These are phyloP conservation scores for Trichogramma dendrolimi DNA, from an alignment of 2,888 invertebrate genomes.

Conservation along the genomic window DNA sequence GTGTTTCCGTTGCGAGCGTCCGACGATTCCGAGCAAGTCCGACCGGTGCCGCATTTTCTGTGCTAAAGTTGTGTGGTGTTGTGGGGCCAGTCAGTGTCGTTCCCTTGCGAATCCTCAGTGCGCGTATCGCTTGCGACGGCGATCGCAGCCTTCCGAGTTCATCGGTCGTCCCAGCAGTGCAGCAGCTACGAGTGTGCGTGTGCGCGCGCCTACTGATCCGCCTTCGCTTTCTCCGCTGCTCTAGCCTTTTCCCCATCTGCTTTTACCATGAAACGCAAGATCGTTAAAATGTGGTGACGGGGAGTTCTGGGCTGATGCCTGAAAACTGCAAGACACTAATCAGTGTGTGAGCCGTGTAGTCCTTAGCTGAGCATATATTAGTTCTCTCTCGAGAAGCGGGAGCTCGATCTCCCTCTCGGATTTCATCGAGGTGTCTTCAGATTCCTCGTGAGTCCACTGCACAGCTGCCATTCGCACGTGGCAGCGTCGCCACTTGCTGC, in stretches of 20 bases:
- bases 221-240: neutral
- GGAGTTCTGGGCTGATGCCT: slow-evolving; percentile 40
- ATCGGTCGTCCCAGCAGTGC: no score
- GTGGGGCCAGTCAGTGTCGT: neutral
- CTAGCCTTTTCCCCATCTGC: neutral
- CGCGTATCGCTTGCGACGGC: neutral
- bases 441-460: no score
- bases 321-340: slow-evolving; percentile 46
- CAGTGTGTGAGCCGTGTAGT: slow-evolving; percentile 48
- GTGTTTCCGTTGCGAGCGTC: neutral
- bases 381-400: no score
- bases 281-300: slow-evolving; percentile 51
- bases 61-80: neutral
- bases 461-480: no score
- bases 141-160: neutral
- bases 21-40: neutral
- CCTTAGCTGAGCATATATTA: slow-evolving; percentile 3
- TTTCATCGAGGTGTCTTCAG: no score
- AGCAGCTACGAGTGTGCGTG: neutral
- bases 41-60: no score
- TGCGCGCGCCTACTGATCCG: neutral
- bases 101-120: neutral
- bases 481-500: no score
- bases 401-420: no score
- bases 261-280: slow-evolving; percentile 46